These are phyloP conservation scores for Drosophila pectinifera DNA, from an alignment of 1,140 invertebrate genomes.

Conservation along the genomic window DNA sequence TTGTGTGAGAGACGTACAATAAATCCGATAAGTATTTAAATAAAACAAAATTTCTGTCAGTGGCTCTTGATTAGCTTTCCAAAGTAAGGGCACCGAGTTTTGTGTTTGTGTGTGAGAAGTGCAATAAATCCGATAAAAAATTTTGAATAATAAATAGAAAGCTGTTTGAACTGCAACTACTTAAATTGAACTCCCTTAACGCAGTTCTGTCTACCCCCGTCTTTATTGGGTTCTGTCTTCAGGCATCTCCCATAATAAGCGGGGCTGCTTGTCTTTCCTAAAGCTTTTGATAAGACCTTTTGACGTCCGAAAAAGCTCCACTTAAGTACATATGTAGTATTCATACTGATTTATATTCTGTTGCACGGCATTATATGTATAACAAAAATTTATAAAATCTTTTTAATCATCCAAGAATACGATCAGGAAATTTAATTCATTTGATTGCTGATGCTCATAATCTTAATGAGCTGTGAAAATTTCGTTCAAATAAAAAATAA, in stretches of 20 bases:
- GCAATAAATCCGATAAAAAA: no score
- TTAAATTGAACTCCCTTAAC: not conserved
- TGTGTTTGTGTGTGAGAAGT: not conserved
- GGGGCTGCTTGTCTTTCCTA: not conserved
- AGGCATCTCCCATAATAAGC: not conserved
- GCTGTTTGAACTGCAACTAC: not conserved
- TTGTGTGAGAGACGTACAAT: no score
- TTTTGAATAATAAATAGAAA: not conserved
- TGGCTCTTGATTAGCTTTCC: not conserved
- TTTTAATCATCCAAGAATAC: not conserved
- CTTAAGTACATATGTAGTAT: not conserved
- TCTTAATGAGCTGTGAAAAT: not conserved
- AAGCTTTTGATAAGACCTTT: slow-evolving; percentile 6
- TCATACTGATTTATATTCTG: not conserved
- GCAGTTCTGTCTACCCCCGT: not conserved
- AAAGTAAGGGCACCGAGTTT: not conserved
- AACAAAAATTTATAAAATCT: not conserved
- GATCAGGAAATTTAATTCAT: not conserved
- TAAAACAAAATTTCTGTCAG: no score
- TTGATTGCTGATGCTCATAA: not conserved
- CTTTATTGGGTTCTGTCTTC: not conserved
- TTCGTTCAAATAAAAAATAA: no score
- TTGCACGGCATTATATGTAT: not conserved
- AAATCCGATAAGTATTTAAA: no score
- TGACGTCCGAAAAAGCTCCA: slow-evolving; percentile 1